phyloP scores from a whole-genome alignment of 2,888 invertebrate species.

The Drosophila mayaguana region DNA sequence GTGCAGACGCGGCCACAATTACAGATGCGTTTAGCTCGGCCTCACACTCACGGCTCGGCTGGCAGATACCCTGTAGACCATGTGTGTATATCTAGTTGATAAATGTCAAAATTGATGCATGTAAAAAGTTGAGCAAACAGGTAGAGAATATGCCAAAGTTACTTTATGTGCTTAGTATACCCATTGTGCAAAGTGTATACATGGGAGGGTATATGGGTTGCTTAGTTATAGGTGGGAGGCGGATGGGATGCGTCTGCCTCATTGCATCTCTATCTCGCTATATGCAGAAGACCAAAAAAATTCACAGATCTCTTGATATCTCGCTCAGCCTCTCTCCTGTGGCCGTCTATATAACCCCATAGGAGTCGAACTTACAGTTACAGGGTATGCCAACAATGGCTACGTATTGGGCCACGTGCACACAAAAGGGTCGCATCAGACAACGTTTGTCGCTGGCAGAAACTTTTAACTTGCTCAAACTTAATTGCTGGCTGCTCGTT shows the following conservation, averaged over 20 bases:
- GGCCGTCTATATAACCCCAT: background rate
- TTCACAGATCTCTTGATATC: no score
- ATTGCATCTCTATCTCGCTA: no score
- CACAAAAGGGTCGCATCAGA: conserved; percentile 70
- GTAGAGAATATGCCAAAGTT: conserved; percentile 8
- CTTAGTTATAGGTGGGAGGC: background rate
- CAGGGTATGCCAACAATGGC: conserved; percentile 36
- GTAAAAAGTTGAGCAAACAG: background rate
- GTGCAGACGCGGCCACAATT: conserved; percentile 63
- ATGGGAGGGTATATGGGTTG: background rate
- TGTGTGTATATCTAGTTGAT: background rate
- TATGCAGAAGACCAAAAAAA: no score
- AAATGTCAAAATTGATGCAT: background rate
- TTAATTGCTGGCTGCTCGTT: conserved; percentile 69
- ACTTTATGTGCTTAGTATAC: background rate
- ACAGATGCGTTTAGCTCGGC: conserved; percentile 24
- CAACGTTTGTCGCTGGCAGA: conserved; percentile 75
- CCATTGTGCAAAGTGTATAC: background rate
- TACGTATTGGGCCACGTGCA: conserved; percentile 62
- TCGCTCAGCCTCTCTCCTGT: background rate
- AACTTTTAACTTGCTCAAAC: conserved; percentile 77
- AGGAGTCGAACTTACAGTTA: background rate
- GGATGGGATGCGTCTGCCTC: no score
- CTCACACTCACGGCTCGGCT: conserved; percentile 1
- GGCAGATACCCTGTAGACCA: conserved; percentile 3